Percentiles rank a stretch among this genome's conserved stretches.
phyloP scores from a whole-genome alignment of 2,888 invertebrate genomes.

The Malthinus flaveolus region DNA sequence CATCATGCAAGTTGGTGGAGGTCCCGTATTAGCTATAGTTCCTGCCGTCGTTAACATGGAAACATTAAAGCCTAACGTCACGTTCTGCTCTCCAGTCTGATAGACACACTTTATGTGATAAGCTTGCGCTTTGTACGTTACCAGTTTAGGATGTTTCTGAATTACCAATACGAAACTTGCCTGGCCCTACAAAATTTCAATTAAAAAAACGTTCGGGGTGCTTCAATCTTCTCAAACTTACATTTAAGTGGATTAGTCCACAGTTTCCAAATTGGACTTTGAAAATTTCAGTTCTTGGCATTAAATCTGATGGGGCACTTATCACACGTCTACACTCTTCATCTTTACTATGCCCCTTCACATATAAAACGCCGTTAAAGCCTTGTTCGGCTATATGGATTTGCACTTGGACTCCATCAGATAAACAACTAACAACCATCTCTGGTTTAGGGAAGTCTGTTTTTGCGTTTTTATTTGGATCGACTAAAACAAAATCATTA shows the following conservation, averaged over 20 bases:
- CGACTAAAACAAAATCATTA: neutral
- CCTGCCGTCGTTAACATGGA: conserved; percentile 95
- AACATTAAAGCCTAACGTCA: conserved; percentile 91
- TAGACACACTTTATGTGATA: conserved; percentile 96
- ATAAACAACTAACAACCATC: conserved; percentile 85
- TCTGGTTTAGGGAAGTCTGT: conserved; percentile 86
- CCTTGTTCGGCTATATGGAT: conserved; percentile 74
- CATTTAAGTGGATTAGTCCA: conserved; percentile 87
- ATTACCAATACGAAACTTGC: conserved; percentile 93
- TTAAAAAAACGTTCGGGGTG: neutral
- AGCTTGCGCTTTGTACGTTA: conserved; percentile 93
- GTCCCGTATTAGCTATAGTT: conserved; percentile 93
- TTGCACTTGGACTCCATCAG: conserved; percentile 88
- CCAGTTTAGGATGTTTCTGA: conserved; percentile 93
- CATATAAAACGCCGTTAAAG: conserved; percentile 89
- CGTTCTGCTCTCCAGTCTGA: conserved; percentile 90
- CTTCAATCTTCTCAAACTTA: conserved; percentile 55
- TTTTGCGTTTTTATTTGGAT: conserved; percentile 11
- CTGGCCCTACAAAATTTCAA: conserved; percentile 66
- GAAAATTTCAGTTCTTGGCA: conserved; percentile 68
- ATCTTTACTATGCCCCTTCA: conserved; percentile 93
- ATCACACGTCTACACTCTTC: conserved; percentile 84
- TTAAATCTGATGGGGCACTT: conserved; percentile 69
- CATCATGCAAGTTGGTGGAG: conserved; percentile 91
- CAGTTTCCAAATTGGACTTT: conserved; percentile 87